Evolutionary conservation across 1,140 invertebrate species (phyloP), one percentile per base, ranked within the genome.

Genomic region (Asbolus verrucosus): DNA sequence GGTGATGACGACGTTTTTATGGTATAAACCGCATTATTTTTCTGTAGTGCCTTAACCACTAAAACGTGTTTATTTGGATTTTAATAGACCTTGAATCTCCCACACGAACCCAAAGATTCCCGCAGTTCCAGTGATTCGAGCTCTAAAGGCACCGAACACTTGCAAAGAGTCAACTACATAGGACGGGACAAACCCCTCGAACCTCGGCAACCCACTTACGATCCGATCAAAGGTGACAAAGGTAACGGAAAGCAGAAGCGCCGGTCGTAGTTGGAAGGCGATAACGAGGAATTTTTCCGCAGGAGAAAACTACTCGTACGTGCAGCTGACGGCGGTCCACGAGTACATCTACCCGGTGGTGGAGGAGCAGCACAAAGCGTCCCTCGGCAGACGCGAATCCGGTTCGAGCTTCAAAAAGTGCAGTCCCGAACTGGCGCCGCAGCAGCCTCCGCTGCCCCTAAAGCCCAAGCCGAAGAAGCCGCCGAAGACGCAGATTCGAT

Each of bases 1-100:
- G 90, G 89, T 67, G 92, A 93, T 81, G 91, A 93, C 81, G 91
- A 93, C 81, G 91, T 94, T 75, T 94, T 94, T 83, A 93, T 93
- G 91, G 91, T 92, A 82, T 54, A 38, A 38, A 63, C 11, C 6
- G 21, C 21, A 54, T 27, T 54, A 6, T 21, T 50, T 19, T 8
- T 14, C 5, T 6, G 5, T 50, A 21, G 9, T 50, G 16, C 39
- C 16, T 41, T 41, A 41, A 41, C 21, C n/a, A 50, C 43, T 50
- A 18, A 21, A 54, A 27, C 24, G 8, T n/a, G 18, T 54, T 24
- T 54, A 27, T 24, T 54, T 54, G 11, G 13, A 8, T 19, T 30
- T n/a, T 24, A 27, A 24, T 14, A 94, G 92, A 89, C 91, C 63
- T 82, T 94, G 77, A 91, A 94, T 81, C 86, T 95, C 78, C 92